These are phyloP conservation scores for Odontesthes bonariensis DNA, from an alignment of 2,113 vertebrate genomes.

Conservation along the genomic window DNA sequence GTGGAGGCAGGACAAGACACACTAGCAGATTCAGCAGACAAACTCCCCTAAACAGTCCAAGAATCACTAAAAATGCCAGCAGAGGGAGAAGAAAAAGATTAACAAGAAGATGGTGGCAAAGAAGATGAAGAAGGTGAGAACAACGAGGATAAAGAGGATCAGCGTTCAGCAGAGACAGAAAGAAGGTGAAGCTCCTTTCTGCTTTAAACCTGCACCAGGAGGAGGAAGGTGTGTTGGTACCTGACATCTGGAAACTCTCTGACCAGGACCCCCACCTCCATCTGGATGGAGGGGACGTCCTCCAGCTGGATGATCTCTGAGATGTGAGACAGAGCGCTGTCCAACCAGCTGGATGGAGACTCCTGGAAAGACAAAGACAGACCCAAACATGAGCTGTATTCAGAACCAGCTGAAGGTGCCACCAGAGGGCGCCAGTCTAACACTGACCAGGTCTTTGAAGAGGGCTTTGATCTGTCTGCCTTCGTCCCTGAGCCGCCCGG, in stretches of 20 bases:
- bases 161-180: neutral
- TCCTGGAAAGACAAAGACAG: conserved; percentile 76
- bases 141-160: too few relatives aligned
- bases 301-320: conserved; percentile 91
- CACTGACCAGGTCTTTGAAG: conserved; percentile 89
- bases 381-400: neutral
- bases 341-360: conserved; percentile 87
- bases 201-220: too few relatives aligned
- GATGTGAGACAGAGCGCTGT: conserved; percentile 87
- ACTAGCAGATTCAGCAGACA: too few relatives aligned
- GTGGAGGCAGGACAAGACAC: too few relatives aligned
- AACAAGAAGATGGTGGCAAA: too few relatives aligned
- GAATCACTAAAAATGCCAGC: too few relatives aligned
- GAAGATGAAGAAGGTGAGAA: neutral
- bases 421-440: neutral
- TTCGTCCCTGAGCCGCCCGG: conserved; percentile 85
- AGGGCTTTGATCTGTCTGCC: conserved; percentile 86
- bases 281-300: conserved; percentile 91
- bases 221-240: conserved; percentile 69
- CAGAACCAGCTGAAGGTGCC: neutral
- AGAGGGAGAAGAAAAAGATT: neutral
- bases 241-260: conserved; percentile 91
- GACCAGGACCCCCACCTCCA: conserved; percentile 91
- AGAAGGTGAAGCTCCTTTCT: too few relatives aligned
- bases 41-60: too few relatives aligned